phyloP scores from a whole-genome alignment of 2,113 vertebrate genomes.

The Rattus norvegicus region GRCr8 NC_086021.1:99834501-99835000 shows the following conservation, averaged over 20 bases:
- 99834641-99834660: background rate
- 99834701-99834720: background rate
- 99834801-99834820: background rate
- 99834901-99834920: background rate
- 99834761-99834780: too few relatives aligned
- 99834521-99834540: background rate
- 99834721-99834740: too few relatives aligned
- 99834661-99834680: background rate
- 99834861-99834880: background rate
- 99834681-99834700: background rate
- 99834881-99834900: background rate
- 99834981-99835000: background rate
- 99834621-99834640: background rate
- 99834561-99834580: background rate
- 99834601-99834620: rapidly evolving
- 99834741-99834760: background rate
- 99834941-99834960: background rate
- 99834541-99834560: background rate
- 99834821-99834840: too few relatives aligned
- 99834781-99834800: background rate
- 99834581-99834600: background rate
- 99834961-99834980: background rate
- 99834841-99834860: background rate
- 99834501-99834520: background rate
- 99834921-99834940: background rate